Evolutionary conservation across 2,113 vertebrate genomes (phyloP).

Genomic region (Plecturocebus donacophilus): DNA sequence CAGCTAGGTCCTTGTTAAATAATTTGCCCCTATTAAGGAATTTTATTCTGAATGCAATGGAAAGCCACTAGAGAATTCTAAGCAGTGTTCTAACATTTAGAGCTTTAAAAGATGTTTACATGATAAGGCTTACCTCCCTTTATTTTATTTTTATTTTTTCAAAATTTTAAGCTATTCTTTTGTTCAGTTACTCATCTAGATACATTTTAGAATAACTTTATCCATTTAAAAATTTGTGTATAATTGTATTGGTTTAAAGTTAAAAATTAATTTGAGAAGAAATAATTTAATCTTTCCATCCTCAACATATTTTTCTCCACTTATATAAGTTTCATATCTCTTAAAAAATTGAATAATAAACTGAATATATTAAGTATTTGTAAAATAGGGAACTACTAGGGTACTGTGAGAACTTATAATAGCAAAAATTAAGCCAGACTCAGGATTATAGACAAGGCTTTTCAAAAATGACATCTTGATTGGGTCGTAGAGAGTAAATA

Average conservation of each 20-base stretch:
- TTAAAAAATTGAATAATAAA: neutral
- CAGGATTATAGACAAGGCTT: neutral
- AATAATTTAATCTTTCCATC: neutral
- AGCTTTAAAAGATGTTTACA: neutral
- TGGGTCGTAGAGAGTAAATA: neutral
- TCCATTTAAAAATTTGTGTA: neutral
- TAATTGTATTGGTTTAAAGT: neutral
- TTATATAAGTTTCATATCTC: neutral
- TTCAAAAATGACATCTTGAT: neutral
- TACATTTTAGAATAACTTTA: neutral
- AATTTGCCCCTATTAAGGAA: no score
- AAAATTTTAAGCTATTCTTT: neutral
- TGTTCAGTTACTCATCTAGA: neutral
- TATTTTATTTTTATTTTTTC: neutral
- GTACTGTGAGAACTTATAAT: neutral
- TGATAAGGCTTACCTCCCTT: neutral
- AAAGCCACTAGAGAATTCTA: neutral
- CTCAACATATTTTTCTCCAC: neutral
- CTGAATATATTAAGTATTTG: neutral
- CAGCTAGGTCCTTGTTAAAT: neutral
- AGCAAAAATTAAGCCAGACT: neutral
- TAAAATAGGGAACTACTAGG: neutral
- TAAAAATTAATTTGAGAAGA: conserved; percentile 31
- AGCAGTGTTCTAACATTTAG: neutral
- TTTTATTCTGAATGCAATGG: neutral